These are phyloP conservation scores for Gambusia affinis DNA, from an alignment of 2,113 vertebrate species.

Conservation along the genomic window DNA sequence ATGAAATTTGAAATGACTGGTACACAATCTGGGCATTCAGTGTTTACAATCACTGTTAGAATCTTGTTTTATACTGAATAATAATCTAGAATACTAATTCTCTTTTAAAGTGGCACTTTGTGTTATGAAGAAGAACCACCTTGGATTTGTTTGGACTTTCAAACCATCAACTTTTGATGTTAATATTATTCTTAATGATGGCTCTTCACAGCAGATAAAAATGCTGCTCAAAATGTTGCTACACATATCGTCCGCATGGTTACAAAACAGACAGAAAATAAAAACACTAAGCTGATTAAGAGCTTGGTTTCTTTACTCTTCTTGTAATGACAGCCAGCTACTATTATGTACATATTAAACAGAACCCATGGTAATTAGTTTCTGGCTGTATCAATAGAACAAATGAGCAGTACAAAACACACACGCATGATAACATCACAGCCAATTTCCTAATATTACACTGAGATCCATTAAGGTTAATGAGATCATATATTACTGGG, in stretches of 20 bases:
- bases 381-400: neutral
- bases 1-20: too few species aligned
- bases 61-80: too few species aligned
- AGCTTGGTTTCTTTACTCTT: neutral
- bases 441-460: neutral
- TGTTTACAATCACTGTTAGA: too few species aligned
- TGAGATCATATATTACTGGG: neutral
- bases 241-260: neutral
- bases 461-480: constrained; percentile 12
- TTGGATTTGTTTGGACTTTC: neutral
- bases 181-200: neutral
- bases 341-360: neutral
- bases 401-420: constrained; percentile 1
- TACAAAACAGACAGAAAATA: neutral
- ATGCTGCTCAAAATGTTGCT: neutral
- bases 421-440: neutral
- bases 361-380: neutral
- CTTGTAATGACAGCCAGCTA: neutral
- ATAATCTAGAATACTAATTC: too few species aligned
- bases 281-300: neutral
- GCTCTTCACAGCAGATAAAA: neutral
- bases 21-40: too few species aligned
- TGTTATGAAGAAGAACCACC: too few species aligned
- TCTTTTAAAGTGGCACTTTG: too few species aligned
- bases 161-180: neutral